phyloP scores from a whole-genome alignment of 2,113 vertebrate genomes.

The Ictalurus punctatus region DNA sequence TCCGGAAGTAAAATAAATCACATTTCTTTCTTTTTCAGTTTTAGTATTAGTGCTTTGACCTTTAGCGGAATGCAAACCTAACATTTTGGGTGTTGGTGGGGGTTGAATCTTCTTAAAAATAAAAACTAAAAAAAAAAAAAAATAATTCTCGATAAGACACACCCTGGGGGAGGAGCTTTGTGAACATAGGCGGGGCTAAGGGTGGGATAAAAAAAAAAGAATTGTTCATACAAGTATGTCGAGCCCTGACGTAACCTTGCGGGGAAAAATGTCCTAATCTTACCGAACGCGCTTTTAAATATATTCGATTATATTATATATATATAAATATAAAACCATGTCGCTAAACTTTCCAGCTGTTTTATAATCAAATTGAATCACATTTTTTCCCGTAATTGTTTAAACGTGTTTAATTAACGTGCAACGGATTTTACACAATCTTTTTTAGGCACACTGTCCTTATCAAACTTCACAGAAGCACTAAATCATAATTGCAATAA shows the following conservation, averaged over 20 bases:
- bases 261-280: not conserved
- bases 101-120: not conserved
- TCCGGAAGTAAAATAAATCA: not conserved
- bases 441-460: conserved; percentile 13
- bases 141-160: fast-evolving
- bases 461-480: conserved; percentile 46
- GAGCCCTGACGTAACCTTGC: not conserved
- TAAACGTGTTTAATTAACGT: conserved; percentile 49
- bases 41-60: not conserved
- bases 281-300: not conserved
- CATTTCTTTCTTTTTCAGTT: not conserved
- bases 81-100: not conserved
- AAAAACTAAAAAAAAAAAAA: not conserved
- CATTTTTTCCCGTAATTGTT: not conserved
- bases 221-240: not conserved
- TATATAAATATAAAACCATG: too few relatives aligned
- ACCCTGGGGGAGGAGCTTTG: not conserved
- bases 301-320: not conserved
- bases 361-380: not conserved
- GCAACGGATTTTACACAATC: not conserved
- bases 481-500: conserved; percentile 56
- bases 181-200: not conserved
- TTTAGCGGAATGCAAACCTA: not conserved
- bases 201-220: not conserved
- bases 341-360: not conserved